Percentiles rank a stretch among this genome's conserved stretches.
These are phyloP conservation scores for Chaenogobius annularis DNA, from an alignment of 2,113 vertebrate species.

Conservation along the genomic window DNA sequence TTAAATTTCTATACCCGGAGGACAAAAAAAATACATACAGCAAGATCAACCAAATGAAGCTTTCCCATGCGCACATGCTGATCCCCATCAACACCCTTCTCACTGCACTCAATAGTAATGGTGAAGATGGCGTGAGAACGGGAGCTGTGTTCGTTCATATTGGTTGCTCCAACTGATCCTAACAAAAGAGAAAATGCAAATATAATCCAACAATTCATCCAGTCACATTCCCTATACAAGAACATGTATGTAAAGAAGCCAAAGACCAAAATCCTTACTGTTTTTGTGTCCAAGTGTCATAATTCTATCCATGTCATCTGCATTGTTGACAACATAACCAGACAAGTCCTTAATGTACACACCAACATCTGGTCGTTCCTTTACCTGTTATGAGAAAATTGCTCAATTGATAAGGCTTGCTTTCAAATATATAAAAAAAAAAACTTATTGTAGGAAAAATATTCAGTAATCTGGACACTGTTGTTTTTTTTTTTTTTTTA, in stretches of 20 bases:
- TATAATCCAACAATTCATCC: not conserved
- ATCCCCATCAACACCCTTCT: conserved; percentile 94
- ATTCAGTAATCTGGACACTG: no score
- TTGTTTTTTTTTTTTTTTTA: no score
- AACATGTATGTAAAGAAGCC: not conserved
- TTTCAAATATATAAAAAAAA: not conserved
- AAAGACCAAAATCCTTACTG: conserved; percentile 76
- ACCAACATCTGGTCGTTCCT: conserved; percentile 97
- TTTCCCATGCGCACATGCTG: conserved; percentile 98
- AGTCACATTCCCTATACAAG: not conserved
- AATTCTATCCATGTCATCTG: conserved; percentile 98
- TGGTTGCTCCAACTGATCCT: conserved; percentile 97
- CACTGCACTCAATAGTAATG: conserved; percentile 97
- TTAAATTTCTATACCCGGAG: no score
- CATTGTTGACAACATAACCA: conserved; percentile 97
- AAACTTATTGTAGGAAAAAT: no score
- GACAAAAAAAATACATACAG: conserved; percentile 76
- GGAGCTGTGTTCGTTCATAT: conserved; percentile 99
- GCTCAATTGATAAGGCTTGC: not conserved
- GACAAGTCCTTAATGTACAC: conserved; percentile 99
- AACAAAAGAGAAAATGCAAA: conserved; percentile 7
- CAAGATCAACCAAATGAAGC: conserved; percentile 94
- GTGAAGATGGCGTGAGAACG: conserved; percentile 98
- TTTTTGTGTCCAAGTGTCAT: conserved; percentile 99
- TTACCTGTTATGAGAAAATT: conserved; percentile 80